Conservation (phyloP, 2,797 vertebrate species). For the Luscinia megarhynchos region DNA sequence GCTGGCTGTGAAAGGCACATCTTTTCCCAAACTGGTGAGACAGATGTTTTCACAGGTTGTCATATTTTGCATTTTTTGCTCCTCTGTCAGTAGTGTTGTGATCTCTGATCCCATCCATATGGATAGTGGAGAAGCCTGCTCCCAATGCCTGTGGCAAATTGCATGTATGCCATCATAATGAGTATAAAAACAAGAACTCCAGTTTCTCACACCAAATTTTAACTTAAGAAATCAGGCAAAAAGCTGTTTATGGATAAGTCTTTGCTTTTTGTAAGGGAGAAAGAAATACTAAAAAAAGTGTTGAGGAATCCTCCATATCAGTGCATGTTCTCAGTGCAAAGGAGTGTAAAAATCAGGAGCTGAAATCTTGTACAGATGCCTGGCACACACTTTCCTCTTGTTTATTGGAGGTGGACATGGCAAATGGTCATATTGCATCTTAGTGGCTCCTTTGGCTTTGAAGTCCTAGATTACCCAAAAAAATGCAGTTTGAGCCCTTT, state of each 20-base stretch:
- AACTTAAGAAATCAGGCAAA: background rate
- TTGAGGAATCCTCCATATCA: background rate
- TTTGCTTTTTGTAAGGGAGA: background rate
- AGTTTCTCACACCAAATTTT: background rate
- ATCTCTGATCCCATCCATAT: conserved; percentile 57
- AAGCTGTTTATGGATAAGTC: background rate
- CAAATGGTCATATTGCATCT: background rate
- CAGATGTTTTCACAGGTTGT: conserved; percentile 51
- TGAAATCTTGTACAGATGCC: background rate
- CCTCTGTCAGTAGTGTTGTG: conserved; percentile 13
- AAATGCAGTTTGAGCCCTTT: background rate
- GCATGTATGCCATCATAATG: background rate
- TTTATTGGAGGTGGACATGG: background rate
- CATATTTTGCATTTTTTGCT: background rate
- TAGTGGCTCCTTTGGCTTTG: background rate
- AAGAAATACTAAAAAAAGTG: background rate
- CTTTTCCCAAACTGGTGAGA: conserved; percentile 7
- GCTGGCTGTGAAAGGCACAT: background rate
- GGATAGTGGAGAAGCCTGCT: background rate
- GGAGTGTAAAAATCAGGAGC: background rate
- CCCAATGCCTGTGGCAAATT: background rate
- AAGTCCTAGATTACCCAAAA: background rate
- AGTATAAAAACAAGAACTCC: background rate
- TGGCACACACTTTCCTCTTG: background rate
- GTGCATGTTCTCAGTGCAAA: background rate